Evolutionary conservation across 1,140 invertebrate genomes (phyloP).

Genomic region (Planococcus citri): DNA sequence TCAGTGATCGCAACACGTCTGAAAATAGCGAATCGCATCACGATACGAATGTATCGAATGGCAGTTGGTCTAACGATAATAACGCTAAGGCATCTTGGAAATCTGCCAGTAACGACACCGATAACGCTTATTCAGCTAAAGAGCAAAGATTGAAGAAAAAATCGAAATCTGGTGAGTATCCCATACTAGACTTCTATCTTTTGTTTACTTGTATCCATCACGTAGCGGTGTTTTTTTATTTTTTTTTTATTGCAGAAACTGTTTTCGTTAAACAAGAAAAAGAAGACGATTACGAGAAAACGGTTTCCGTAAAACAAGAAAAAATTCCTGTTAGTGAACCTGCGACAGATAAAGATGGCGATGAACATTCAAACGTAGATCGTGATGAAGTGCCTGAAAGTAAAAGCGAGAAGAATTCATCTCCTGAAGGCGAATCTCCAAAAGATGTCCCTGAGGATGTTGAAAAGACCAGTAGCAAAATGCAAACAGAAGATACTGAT

Average conservation of each 20-base stretch:
- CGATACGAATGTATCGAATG: neutral
- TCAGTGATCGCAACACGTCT: neutral
- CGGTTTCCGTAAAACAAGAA: neutral
- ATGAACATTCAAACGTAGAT: too few relatives aligned
- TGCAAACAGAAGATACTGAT: too few relatives aligned
- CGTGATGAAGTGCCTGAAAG: too few relatives aligned
- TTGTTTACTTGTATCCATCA: neutral
- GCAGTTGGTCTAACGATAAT: neutral
- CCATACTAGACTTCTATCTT: neutral
- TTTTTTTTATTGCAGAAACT: neutral
- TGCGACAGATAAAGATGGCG: too few relatives aligned
- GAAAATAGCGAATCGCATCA: neutral
- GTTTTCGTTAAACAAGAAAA: conserved; percentile 11
- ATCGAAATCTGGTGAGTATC: neutral
- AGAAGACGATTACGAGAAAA: neutral
- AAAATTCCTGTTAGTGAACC: too few relatives aligned
- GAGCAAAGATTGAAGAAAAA: conserved; percentile 5
- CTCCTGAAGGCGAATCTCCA: too few relatives aligned
- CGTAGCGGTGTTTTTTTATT: neutral
- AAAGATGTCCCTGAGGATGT: too few relatives aligned
- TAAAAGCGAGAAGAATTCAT: too few relatives aligned
- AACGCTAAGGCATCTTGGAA: neutral
- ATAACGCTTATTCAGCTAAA: neutral
- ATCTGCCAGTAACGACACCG: neutral
- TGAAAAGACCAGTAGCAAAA: too few relatives aligned